A percentile compares a stretch with the other conserved stretches of the same genome.
These are phyloP conservation scores for Paradisaea rubra DNA, from an alignment of 2,113 vertebrate species.

Conservation along the genomic window DNA sequence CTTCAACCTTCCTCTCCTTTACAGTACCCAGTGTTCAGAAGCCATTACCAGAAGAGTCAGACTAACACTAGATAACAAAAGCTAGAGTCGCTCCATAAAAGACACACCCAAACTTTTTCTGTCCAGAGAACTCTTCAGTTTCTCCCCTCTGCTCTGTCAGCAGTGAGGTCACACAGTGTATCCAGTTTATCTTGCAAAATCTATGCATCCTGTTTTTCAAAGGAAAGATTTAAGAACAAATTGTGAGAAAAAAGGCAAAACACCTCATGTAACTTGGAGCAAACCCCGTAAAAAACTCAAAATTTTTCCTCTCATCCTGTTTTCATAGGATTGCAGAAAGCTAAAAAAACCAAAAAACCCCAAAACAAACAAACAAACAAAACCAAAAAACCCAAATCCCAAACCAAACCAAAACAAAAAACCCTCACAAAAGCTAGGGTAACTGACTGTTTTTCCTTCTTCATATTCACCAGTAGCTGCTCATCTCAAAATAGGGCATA, in stretches of 20 bases:
- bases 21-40: background rate
- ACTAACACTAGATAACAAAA: background rate
- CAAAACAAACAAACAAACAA: background rate
- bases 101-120: background rate
- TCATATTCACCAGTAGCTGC: background rate
- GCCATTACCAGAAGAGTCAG: background rate
- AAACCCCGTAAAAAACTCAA: background rate
- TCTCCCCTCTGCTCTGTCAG: background rate
- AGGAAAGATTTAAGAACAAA: background rate
- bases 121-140: background rate
- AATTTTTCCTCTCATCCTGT: background rate
- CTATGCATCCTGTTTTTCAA: background rate
- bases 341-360: accelerated
- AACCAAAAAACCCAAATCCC: background rate
- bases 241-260: background rate
- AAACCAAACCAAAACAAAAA: background rate
- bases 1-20: background rate
- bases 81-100: background rate
- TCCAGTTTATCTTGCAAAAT: background rate
- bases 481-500: background rate
- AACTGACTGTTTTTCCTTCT: background rate
- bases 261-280: background rate
- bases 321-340: background rate
- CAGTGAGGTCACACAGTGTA: background rate
- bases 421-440: background rate